These are phyloP conservation scores for Sinodicranocentrus sp. DNA, from an alignment of 2,888 invertebrate genomes.

Conservation along the genomic window DNA sequence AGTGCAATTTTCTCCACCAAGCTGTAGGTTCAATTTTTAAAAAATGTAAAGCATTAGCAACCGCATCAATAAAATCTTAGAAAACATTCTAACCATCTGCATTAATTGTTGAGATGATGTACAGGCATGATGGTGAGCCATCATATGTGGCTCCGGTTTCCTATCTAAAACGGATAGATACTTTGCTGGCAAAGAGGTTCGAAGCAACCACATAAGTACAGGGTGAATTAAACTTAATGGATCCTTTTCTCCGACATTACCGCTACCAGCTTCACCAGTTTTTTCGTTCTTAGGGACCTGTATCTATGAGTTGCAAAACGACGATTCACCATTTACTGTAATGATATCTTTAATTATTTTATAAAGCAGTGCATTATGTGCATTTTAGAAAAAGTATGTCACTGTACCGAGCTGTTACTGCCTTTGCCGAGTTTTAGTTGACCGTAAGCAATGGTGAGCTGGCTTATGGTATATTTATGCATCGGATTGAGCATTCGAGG, in stretches of 20 bases:
- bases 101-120: conserved; percentile 68
- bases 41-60: background rate
- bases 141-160: conserved; percentile 41
- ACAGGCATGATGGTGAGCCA: background rate
- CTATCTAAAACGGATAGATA: conserved; percentile 78
- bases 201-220: conserved; percentile 86
- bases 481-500: conserved; percentile 87
- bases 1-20: background rate
- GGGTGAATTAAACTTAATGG: conserved; percentile 76
- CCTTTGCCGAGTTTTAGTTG: conserved; percentile 43
- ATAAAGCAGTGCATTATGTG: background rate
- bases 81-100: conserved; percentile 41
- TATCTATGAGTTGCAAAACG: background rate
- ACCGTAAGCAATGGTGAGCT: conserved; percentile 82
- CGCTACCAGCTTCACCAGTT: background rate
- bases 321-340: too few relatives aligned
- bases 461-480: conserved; percentile 85
- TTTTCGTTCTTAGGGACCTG: background rate
- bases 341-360: background rate
- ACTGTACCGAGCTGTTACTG: background rate
- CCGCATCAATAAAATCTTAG: background rate
- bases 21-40: background rate
- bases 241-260: background rate
- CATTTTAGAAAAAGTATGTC: background rate
- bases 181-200: conserved; percentile 83